phyloP scores from a whole-genome alignment of 2,888 invertebrate genomes.

The Hartigia nigra region DNA sequence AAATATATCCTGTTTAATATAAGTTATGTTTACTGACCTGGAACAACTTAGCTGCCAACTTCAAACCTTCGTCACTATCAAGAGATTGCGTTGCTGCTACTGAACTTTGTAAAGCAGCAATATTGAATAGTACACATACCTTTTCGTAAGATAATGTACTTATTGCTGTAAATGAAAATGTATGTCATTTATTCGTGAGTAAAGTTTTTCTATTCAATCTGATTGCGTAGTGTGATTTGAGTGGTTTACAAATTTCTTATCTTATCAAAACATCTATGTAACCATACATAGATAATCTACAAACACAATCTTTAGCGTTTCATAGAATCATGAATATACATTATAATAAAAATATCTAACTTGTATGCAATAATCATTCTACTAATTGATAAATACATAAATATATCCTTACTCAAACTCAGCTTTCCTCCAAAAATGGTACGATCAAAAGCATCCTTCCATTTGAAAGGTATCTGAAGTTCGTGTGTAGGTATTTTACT shows the following conservation, averaged over 20 bases:
- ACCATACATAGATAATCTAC: too few relatives aligned
- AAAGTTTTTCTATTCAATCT: too few relatives aligned
- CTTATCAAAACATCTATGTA: too few relatives aligned
- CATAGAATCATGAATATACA: too few relatives aligned
- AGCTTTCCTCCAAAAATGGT: constrained; percentile 92
- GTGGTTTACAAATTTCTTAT: too few relatives aligned
- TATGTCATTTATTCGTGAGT: background rate
- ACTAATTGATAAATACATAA: background rate
- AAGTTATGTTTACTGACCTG: constrained; percentile 72
- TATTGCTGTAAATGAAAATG: constrained; percentile 73
- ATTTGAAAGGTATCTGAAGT: constrained; percentile 96
- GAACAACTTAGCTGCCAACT: constrained; percentile 89
- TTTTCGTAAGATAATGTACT: constrained; percentile 92
- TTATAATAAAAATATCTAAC: background rate
- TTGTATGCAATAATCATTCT: background rate
- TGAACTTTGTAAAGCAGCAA: constrained; percentile 91
- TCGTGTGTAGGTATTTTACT: constrained; percentile 94
- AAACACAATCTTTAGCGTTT: too few relatives aligned
- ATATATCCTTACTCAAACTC: constrained; percentile 81
- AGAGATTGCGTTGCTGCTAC: constrained; percentile 86
- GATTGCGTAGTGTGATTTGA: too few relatives aligned
- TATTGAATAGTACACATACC: constrained; percentile 95
- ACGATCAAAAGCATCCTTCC: constrained; percentile 99
- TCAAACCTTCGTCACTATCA: constrained; percentile 93
- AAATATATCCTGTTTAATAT: background rate